These are phyloP conservation scores for Penaeus chinensis DNA, from an alignment of 1,140 invertebrate genomes.

Conservation along the genomic window DNA sequence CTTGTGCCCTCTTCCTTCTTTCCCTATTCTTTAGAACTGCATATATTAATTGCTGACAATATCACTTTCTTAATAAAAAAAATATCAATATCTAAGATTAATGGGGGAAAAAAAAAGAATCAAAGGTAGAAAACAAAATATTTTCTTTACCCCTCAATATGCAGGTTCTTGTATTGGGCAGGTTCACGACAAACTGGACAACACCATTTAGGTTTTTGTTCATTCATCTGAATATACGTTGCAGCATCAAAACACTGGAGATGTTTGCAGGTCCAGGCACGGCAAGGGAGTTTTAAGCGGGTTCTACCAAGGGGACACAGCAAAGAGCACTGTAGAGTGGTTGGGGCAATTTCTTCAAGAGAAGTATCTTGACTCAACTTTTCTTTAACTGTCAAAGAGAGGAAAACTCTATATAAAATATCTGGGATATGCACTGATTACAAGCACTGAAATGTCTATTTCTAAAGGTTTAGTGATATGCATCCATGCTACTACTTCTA, in stretches of 20 bases:
- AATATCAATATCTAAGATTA: no score
- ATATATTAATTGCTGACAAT: no score
- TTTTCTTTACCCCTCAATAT: slow-evolving; percentile 69
- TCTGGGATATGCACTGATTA: slow-evolving; percentile 7
- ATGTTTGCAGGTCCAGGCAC: slow-evolving; percentile 72
- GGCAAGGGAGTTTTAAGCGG: slow-evolving; percentile 71
- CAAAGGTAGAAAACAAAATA: no score
- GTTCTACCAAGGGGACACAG: slow-evolving; percentile 70
- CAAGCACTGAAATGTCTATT: slow-evolving; percentile 20
- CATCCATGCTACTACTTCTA: no score
- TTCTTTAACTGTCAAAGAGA: slow-evolving; percentile 32
- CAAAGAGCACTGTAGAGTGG: slow-evolving; percentile 39
- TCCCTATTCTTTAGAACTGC: no score
- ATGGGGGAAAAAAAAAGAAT: no score
- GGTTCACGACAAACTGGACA: slow-evolving; percentile 75
- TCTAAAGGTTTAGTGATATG: neutral
- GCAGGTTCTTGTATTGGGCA: slow-evolving; percentile 71
- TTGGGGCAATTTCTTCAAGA: slow-evolving; percentile 27
- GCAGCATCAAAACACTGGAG: slow-evolving; percentile 75
- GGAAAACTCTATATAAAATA: neutral
- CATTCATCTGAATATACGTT: slow-evolving; percentile 75
- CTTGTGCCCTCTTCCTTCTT: no score
- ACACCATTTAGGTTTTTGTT: slow-evolving; percentile 74
- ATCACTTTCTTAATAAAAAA: no score
- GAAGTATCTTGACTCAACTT: slow-evolving; percentile 21